These are phyloP conservation scores for Catocala fraxini DNA, from an alignment of 2,888 invertebrate genomes.

Conservation along the genomic window DNA sequence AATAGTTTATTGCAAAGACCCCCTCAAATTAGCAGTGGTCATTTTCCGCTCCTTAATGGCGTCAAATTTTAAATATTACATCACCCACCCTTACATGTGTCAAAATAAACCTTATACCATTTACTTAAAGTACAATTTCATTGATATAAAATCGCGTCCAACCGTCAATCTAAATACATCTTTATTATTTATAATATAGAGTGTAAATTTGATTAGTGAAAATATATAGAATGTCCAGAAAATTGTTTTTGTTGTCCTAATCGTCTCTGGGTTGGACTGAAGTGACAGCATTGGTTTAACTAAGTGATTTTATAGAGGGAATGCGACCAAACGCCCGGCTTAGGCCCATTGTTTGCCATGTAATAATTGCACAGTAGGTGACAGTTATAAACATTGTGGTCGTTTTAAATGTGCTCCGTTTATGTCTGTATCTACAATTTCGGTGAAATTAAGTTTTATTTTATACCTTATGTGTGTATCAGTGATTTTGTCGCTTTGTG, in stretches of 20 bases:
- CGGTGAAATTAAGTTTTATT: neutral
- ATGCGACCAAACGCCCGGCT: conserved; percentile 50
- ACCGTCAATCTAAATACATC: conserved; percentile 21
- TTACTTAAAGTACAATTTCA: conserved; percentile 34
- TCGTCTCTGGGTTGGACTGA: conserved; percentile 58
- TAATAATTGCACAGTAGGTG: conserved; percentile 52
- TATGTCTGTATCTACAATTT: neutral
- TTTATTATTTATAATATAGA: conserved; percentile 15
- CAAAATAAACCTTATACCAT: conserved; percentile 29
- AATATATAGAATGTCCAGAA: conserved; percentile 45
- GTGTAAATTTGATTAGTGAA: conserved; percentile 25
- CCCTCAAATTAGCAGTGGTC: conserved; percentile 75
- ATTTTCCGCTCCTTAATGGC: conserved; percentile 72
- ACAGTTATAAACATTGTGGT: conserved; percentile 34
- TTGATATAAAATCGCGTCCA: conserved; percentile 10
- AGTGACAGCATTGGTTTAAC: conserved; percentile 69
- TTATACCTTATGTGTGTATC: neutral
- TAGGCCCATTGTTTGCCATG: conserved; percentile 47
- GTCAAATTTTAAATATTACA: conserved; percentile 61
- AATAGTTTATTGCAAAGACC: conserved; percentile 63
- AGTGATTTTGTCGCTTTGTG: no score
- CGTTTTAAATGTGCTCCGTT: conserved; percentile 16
- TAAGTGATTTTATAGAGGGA: conserved; percentile 71
- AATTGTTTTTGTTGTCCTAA: conserved; percentile 62
- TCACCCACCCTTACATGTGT: conserved; percentile 28